Evolutionary conservation across 2,797 vertebrate species (phyloP), one percentile per base, ranked within the genome.

Genomic region (Bradypodion ventrale): DNA sequence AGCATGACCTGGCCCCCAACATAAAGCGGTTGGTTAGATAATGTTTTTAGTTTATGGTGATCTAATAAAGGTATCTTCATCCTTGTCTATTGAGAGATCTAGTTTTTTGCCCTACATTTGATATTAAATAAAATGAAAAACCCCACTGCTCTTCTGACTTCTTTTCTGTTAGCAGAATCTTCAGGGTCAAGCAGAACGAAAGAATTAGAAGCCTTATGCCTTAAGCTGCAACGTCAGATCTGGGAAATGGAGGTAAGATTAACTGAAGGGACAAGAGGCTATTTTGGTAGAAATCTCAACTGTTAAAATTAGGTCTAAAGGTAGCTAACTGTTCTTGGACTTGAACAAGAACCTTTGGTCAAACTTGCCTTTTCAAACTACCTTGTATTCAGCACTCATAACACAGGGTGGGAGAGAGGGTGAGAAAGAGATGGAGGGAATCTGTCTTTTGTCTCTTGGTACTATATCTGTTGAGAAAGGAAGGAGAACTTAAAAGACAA

Each of bases 241-340:
- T 85, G 78, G 87, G 97, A 98, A 91, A 99, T 99, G 98, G 97
- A 99, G 97, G 98, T 98, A 87, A 96, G 96, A 29, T 74, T 4
- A 32, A 40, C 4, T 37, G 49, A 59, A 73, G 60, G 9, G 13
- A 23, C 70, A 1, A 83, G 12, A 13, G 4, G 42, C 37, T 23
- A 2, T n/a, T 74, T 23, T 83, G 78, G 23, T 69, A 83, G 69
- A 12, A 21, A 52, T 25, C 21, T 5, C 3, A 32, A 2, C 72
- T 81, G 82, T 2, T 40, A 4, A 0, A n/a, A 0, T 69, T 59
- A 37, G 63, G 2, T 5, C 42, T 13, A 2, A 44, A 4, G 21
- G 32, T 46, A 52, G 42, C 6, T 32, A n/a, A 12, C 16, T n/a
- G 42, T 4, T 37, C 35, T 81, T 73, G 3, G 40, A 15, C 21